Base-by-base conservation (phyloP, 2,113 vertebrate genomes). In the Orientallactaga bullata region DNA sequence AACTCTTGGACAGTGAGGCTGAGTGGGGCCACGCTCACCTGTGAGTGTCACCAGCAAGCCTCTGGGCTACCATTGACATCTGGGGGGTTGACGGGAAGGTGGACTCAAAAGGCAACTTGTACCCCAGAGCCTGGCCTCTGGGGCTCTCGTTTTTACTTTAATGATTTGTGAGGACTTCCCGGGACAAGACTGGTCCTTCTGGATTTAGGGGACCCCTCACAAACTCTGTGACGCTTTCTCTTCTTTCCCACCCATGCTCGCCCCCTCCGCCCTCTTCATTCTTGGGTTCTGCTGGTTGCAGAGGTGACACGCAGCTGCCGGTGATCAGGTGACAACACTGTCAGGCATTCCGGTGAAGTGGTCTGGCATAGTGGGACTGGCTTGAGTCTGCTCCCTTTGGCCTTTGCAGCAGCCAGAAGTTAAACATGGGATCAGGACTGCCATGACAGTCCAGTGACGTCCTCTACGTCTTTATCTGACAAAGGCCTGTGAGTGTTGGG, bases 171-270 rank as follows among this genome's bases (percentile, higher is more conserved):
- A 42, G 69, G 21, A 68, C 35, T 77, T 35, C 16, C 7, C 2
- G 2, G 32, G 58, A 18, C 28, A 47, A n/a, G 26, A 18, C 1
- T 1, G 0, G 5, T 32, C 65, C n/a, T 68, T 32, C 39, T 39
- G 26, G 24, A 23, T 16, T n/a, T 16, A 18, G 63, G 55, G 89
- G 4, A 0, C 20, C 13, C n/a, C 13, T 35, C 32, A 5, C 63
- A 55, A 18, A 1, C 4, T 6, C 4, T 6, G 5, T 9, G 30
- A 32, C 16, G 35, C 13, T 24, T 35, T 58, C 23, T 20, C 24
- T 17, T 39, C 30, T 51, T 42, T 9, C 35, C 28, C 32, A 65
- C 24, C 55, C 7, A 16, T 55, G 55, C 15, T 13, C 55, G 3
- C 42, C 18, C 23, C 21, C 61, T 24, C 61, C 61, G 8, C 61